A percentile compares a stretch with the other conserved stretches of the same genome.
phyloP scores from a whole-genome alignment of 2,888 invertebrate genomes.

The Eupithecia exiguata region DNA sequence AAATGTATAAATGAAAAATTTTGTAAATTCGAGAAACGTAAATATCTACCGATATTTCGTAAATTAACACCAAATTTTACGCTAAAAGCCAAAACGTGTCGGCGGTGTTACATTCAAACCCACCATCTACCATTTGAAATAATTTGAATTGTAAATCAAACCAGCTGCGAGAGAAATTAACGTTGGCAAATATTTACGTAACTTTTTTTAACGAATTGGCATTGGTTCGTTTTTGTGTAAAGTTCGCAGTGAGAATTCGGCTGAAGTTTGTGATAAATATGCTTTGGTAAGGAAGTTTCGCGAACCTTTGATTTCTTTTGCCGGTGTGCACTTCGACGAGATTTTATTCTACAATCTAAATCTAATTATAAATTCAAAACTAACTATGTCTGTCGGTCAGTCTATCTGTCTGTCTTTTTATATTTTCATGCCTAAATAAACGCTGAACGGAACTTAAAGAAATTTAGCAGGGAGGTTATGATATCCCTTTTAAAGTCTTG shows the following conservation, averaged over 20 bases:
- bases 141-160: conserved; percentile 11
- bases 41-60: neutral
- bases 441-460: too few species aligned
- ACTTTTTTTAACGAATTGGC: neutral
- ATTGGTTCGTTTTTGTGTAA: neutral
- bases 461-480: too few species aligned
- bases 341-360: too few species aligned
- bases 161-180: neutral
- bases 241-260: neutral
- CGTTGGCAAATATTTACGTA: conserved; percentile 4
- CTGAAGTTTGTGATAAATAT: neutral
- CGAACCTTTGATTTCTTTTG: neutral
- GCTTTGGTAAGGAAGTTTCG: neutral
- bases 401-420: too few species aligned
- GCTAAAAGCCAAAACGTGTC: conserved; percentile 2
- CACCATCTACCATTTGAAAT: neutral
- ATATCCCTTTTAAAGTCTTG: too few species aligned
- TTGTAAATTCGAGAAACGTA: neutral
- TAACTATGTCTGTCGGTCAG: too few species aligned
- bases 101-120: neutral
- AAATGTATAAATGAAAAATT: too few species aligned
- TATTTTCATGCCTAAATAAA: too few species aligned
- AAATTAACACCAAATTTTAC: neutral
- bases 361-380: too few species aligned
- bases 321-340: neutral